These are phyloP conservation scores for Campopleginae sp. DNA, from an alignment of 2,888 invertebrate genomes.

Conservation along the genomic window DNA sequence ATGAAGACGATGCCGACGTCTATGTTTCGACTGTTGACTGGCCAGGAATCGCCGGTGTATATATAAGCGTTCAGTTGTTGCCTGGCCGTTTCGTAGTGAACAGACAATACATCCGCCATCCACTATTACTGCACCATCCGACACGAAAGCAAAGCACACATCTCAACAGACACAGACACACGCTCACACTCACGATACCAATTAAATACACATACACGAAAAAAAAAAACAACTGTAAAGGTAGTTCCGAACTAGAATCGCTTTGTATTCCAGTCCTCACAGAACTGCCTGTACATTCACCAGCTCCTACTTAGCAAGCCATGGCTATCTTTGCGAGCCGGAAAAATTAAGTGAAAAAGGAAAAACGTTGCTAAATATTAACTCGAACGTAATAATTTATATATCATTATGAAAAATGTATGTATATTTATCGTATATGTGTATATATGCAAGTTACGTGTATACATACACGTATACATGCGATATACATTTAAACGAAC, in stretches of 20 bases:
- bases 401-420: constrained; percentile 72
- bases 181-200: constrained; percentile 36
- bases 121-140: constrained; percentile 77
- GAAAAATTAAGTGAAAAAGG: constrained; percentile 37
- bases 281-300: constrained; percentile 75
- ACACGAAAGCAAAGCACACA: constrained; percentile 39
- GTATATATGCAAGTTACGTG: constrained; percentile 66
- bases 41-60: constrained; percentile 99
- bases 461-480: constrained; percentile 63
- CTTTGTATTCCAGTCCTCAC: constrained; percentile 77
- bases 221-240: constrained; percentile 76
- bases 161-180: constrained; percentile 2
- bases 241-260: constrained; percentile 76
- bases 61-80: constrained; percentile 88
- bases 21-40: constrained; percentile 99
- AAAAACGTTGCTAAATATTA: constrained; percentile 78
- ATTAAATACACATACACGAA: constrained; percentile 39
- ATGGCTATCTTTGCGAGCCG: constrained; percentile 57
- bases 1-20: constrained; percentile 99
- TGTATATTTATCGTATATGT: constrained; percentile 63
- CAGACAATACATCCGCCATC: constrained; percentile 84
- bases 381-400: constrained; percentile 77
- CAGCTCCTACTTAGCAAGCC: constrained; percentile 78
- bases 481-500: constrained; percentile 67
- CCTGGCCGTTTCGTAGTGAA: constrained; percentile 81